Evolutionary conservation across 35 echinoderm and acorn worm species (phyloP), one percentile per base, ranked within the genome.

Genomic region (Chiridota heheva): DNA sequence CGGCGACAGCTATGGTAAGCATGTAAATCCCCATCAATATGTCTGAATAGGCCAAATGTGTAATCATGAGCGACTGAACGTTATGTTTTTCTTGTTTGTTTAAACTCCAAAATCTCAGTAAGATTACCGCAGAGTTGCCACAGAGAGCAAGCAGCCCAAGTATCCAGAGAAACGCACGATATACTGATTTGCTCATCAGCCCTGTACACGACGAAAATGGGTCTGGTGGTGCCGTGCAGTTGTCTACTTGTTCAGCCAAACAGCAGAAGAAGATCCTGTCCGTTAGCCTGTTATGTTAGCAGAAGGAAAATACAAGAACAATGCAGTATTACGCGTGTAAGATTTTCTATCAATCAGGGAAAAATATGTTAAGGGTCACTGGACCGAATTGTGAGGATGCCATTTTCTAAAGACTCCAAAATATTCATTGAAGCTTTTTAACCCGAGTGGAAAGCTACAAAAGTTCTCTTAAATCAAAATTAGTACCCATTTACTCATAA

Each of bases 201-300:
- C 87, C 90, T 40, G 81, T 44, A 59, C 90, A 92, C 5, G 84
- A 86, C 5, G 90, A 92, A 49, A 92, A 92, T 39, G 86, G 64
- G 25, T 92, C 83, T 27, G 39, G 1, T 56, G 76, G 75, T 5
- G 90, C 71, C 18, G 20, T 2, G 46, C 15, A 22, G 18, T 40
- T 22, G 53, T 34, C 18, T 38, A 6, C 7, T 8, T 26, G 15
- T 38, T 69, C 70, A 31, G 44, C 35, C 18, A 92, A 27, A 70
- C 90, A 92, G 51, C 90, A 92, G 36, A 72, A 92, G 1, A 42
- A 44, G 44, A 38, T 86, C 26, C 72, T 72, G 35, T 81, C 84
- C 42, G 88, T 61, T 42, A 53, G 45, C 45, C 88, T 90, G 62
- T n/a, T 37, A n/a, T n/a, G n/a, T n/a, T n/a, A n/a, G n/a, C n/a